Conservation (phyloP, 2,888 invertebrate species). For the Hirtodrosophila alboralis region DNA sequence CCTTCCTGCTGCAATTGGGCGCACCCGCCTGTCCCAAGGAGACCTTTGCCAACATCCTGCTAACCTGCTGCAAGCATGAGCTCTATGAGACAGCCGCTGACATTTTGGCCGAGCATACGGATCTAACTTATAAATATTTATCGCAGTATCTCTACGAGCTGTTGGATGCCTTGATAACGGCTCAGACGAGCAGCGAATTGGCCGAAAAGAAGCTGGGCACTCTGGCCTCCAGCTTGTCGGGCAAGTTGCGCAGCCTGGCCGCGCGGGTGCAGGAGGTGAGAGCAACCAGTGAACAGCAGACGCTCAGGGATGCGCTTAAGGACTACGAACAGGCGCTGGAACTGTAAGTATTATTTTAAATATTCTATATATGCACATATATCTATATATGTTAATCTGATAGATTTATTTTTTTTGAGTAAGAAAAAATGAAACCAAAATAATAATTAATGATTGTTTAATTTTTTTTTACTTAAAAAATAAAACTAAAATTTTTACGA, state of each 20-base stretch:
- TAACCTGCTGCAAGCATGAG: conserved; percentile 98
- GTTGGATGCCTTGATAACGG: conserved; percentile 97
- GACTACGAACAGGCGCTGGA: conserved; percentile 95
- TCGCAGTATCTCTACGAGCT: conserved; percentile 97
- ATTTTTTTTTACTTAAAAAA: too few species aligned
- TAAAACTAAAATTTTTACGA: too few species aligned
- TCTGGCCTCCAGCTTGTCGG: conserved; percentile 95
- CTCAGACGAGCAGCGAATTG: conserved; percentile 98
- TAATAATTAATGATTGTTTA: too few species aligned
- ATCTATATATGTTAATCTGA: too few species aligned
- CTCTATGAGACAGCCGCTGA: conserved; percentile 99
- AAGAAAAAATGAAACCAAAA: too few species aligned
- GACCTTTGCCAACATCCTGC: conserved; percentile 97
- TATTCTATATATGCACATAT: too few species aligned
- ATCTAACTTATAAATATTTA: conserved; percentile 97
- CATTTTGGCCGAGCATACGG: conserved; percentile 98
- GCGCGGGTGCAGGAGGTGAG: conserved; percentile 97
- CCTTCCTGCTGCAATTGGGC: conserved; percentile 97
- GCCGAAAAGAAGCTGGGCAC: conserved; percentile 98
- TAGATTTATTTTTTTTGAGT: too few species aligned
- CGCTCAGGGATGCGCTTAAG: conserved; percentile 94
- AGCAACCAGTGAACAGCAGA: conserved; percentile 93
- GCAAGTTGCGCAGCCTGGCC: conserved; percentile 94
- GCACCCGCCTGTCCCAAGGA: conserved; percentile 95
- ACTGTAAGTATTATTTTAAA: conserved; percentile 84